Evolutionary conservation across 1,140 invertebrate species (phyloP).

Genomic region (Heliconius congener): DNA sequence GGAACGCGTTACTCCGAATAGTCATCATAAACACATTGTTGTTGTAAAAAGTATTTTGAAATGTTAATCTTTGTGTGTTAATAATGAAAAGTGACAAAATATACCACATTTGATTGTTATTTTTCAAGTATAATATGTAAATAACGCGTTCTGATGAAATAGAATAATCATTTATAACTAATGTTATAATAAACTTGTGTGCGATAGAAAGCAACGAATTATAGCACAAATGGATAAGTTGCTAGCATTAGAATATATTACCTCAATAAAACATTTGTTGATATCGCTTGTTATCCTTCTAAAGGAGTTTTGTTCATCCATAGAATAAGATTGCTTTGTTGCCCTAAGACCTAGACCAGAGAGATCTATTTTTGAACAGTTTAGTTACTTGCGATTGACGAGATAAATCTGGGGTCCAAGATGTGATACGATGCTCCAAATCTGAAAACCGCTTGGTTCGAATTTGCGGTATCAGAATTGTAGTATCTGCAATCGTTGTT

Average conservation of each 20-base stretch:
- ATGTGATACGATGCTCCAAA: constrained; percentile 56
- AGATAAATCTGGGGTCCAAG: constrained; percentile 73
- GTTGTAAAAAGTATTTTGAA: background rate
- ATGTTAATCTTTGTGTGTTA: constrained; percentile 4
- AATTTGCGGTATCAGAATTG: constrained; percentile 20
- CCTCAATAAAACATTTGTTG: constrained; percentile 73
- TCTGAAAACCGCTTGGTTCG: constrained; percentile 34
- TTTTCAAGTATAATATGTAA: background rate
- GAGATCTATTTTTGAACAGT: constrained; percentile 71
- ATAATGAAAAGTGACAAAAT: background rate
- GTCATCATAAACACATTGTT: background rate
- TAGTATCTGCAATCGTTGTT: constrained; percentile 33
- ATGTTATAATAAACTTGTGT: constrained; percentile 22
- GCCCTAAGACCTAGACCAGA: constrained; percentile 66
- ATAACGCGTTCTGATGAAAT: constrained; percentile 29
- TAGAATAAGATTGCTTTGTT: constrained; percentile 69
- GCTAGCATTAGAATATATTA: constrained; percentile 64
- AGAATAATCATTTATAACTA: constrained; percentile 24
- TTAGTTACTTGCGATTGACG: constrained; percentile 71
- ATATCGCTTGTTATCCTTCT: constrained; percentile 76
- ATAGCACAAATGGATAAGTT: constrained; percentile 48
- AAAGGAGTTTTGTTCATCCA: constrained; percentile 73
- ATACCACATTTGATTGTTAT: background rate
- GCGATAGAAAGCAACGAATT: constrained; percentile 34
- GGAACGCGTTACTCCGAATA: constrained; percentile 24